Conservation (phyloP, 2,113 vertebrate species). For the Bujurquina vittata region DNA sequence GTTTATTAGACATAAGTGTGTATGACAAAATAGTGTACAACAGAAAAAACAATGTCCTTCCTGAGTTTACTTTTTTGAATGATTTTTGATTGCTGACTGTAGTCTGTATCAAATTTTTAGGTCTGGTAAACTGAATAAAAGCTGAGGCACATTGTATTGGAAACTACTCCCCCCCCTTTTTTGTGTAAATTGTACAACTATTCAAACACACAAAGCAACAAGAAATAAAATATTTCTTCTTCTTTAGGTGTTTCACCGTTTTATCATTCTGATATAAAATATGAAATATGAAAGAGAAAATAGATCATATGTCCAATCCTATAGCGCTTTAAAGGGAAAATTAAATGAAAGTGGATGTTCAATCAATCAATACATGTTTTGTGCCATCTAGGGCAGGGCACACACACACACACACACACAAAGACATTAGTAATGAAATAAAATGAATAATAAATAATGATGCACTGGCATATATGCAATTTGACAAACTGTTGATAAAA, state of each 20-base stretch:
- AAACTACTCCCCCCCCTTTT: not conserved
- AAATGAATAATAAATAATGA: not conserved
- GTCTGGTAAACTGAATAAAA: not conserved
- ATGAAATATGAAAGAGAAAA: not conserved
- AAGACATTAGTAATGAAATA: not conserved
- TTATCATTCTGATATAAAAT: not conserved
- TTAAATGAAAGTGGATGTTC: not conserved
- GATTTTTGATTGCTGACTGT: not conserved
- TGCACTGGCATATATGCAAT: not conserved
- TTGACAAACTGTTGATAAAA: not conserved
- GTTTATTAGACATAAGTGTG: not conserved
- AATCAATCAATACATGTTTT: not conserved
- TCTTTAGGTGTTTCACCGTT: not conserved
- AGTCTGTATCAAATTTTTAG: not conserved
- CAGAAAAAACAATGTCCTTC: fast-evolving
- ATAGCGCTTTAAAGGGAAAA: not conserved
- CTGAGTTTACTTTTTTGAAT: not conserved
- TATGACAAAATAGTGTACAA: too few relatives aligned
- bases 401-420: not conserved
- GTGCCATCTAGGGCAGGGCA: not conserved
- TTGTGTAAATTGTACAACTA: not conserved
- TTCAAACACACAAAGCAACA: not conserved
- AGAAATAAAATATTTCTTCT: not conserved
- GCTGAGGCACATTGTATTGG: not conserved
- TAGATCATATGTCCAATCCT: not conserved